A percentile compares a stretch with the other conserved stretches of the same genome.
These are phyloP conservation scores for Diuraphis noxia DNA, from an alignment of 1,140 invertebrate genomes.

Conservation along the genomic window DNA sequence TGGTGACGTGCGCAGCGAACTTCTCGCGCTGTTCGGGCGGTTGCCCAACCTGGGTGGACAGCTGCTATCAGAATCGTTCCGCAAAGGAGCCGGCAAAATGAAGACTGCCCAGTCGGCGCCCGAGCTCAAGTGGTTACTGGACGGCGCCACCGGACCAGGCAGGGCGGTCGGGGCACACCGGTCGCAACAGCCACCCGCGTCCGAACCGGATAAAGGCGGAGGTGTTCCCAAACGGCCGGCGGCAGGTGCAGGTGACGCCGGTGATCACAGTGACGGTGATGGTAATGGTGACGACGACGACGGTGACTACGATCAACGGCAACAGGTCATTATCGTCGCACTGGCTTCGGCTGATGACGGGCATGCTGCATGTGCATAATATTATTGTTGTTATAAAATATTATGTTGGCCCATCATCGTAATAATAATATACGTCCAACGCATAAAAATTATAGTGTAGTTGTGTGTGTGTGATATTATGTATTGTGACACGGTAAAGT, in stretches of 20 bases:
- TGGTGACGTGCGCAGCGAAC: background rate
- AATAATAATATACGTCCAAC: too few relatives aligned
- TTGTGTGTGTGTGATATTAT: too few relatives aligned
- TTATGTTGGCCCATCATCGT: too few relatives aligned
- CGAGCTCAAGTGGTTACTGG: constrained; percentile 35
- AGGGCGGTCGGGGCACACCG: background rate
- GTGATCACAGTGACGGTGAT: background rate
- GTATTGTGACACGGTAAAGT: too few relatives aligned
- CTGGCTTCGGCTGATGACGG: background rate
- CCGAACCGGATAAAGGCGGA: background rate
- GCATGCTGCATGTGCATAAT: background rate
- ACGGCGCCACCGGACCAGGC: background rate
- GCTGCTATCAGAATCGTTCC: constrained; percentile 52
- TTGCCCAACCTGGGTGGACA: constrained; percentile 56
- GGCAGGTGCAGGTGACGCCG: background rate
- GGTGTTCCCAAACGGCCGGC: background rate
- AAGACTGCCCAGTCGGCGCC: constrained; percentile 47
- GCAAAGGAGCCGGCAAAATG: background rate
- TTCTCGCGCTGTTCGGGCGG: constrained; percentile 55
- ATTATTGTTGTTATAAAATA: too few relatives aligned
- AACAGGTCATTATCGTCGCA: background rate
- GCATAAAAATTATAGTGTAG: too few relatives aligned
- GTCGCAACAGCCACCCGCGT: background rate
- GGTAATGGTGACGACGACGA: background rate
- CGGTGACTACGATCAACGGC: background rate